Evolutionary conservation across 2,113 vertebrate species (phyloP), one percentile per base, ranked within the genome.

Genomic region (Solea senegalensis): DNA sequence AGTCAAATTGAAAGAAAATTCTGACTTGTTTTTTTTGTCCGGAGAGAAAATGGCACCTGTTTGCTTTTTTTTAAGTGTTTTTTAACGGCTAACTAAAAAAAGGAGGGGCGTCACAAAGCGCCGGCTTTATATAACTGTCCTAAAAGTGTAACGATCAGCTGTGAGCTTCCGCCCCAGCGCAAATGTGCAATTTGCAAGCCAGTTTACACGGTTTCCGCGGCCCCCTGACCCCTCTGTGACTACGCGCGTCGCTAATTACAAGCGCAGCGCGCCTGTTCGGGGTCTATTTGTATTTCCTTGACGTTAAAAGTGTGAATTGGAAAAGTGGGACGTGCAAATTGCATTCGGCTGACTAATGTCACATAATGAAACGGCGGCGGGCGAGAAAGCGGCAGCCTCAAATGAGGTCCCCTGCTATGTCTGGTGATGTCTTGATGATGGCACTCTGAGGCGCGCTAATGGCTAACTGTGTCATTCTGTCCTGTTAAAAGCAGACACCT

Each of bases 401-500:
- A 79, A 74, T 53, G 13, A 72, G 51, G 27, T 52, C 65, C 58
- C 76, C 51, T 53, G 49, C 70, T 44, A 43, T 50, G 63, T 62
- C 40, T 46, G 67, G 50, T 2, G 39, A 65, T 63, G 60, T 60
- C 41, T 76, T 68, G 8, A 52, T 59, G 13, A 34, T 3, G 16
- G 5, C 26, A 9, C 52, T 72, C 67, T 39, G 43, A 34, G 46
- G 41, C 49, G 55, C 34, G 34, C 12, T 9, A 27, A n/a, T 49
- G n/a, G 57, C 83, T 93, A 67, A 91, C 85, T 81, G 40, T 52
- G 11, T 71, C 26, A 8, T 75, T 73, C 67, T 68, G 50, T 88
- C 67, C 65, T 87, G 71, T 86, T 52, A 83, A 90, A 92, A 92
- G 60, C 92, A 99, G 98, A 96, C 96, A 21, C 97, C 98, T 16